Percentiles rank a stretch among this genome's conserved stretches.
phyloP scores from a whole-genome alignment of 2,888 invertebrate species.

The Beris chalybata region DNA sequence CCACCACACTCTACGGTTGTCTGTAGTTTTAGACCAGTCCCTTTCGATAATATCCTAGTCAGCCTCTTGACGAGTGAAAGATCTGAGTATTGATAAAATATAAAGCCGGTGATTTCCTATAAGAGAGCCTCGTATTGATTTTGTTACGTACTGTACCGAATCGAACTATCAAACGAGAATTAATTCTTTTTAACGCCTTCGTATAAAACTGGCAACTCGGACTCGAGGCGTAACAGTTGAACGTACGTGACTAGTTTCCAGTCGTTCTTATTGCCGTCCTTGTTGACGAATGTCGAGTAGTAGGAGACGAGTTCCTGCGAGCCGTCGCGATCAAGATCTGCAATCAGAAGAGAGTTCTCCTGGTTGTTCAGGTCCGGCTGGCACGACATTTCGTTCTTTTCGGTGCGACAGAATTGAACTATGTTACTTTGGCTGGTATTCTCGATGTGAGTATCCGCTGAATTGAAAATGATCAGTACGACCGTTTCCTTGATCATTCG shows the following conservation, averaged over 20 bases:
- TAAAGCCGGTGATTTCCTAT: too few species aligned
- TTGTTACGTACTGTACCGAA: too few species aligned
- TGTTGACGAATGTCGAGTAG: conserved; percentile 65
- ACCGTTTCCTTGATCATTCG: conserved; percentile 71
- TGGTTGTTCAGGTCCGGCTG: conserved; percentile 77
- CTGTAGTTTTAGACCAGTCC: too few species aligned
- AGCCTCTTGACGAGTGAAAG: too few species aligned
- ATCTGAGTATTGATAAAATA: too few species aligned
- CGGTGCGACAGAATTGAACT: conserved; percentile 67
- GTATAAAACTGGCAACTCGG: conserved; percentile 72
- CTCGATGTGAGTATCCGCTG: conserved; percentile 71
- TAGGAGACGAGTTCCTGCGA: conserved; percentile 79
- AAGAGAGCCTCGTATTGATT: too few species aligned
- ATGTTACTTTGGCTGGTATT: conserved; percentile 80
- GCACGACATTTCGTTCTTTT: conserved; percentile 58
- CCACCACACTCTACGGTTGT: too few species aligned
- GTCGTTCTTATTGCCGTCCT: conserved; percentile 49
- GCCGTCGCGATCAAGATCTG: conserved; percentile 74
- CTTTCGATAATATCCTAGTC: too few species aligned
- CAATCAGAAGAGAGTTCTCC: conserved; percentile 71
- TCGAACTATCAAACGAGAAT: conserved; percentile 5
- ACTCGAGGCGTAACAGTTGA: conserved; percentile 69
- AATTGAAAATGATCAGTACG: conserved; percentile 77
- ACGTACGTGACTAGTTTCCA: conserved; percentile 71
- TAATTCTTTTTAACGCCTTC: conserved; percentile 49